Evolutionary conservation across 2,888 invertebrate genomes (phyloP).

Genomic region (Gastrophysa polygoni): DNA sequence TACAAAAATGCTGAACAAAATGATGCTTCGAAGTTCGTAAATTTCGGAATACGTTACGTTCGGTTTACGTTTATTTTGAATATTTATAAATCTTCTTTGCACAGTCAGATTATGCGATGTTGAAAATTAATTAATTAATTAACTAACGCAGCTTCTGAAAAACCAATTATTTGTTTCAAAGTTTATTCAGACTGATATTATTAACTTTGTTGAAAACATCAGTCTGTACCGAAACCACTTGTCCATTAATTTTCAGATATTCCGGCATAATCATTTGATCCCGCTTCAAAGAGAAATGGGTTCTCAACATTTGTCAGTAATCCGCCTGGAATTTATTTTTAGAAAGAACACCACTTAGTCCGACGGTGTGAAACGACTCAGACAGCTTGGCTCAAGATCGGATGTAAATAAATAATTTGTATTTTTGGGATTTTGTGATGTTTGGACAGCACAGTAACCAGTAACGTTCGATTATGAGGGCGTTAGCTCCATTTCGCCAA

Average conservation of each 20-base stretch:
- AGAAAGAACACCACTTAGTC: constrained; percentile 1
- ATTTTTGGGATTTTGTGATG: constrained; percentile 2
- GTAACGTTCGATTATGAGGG: background rate
- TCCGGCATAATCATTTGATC: background rate
- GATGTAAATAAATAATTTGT: constrained; percentile 13
- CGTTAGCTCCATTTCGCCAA: background rate
- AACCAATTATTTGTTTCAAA: too few species aligned
- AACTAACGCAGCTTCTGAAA: too few species aligned
- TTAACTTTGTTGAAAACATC: too few species aligned
- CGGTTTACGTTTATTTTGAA: too few species aligned
- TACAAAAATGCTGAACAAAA: too few species aligned
- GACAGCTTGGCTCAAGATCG: constrained; percentile 21
- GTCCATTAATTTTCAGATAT: background rate
- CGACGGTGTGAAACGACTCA: constrained; percentile 2
- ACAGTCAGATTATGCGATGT: too few species aligned
- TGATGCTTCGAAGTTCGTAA: too few species aligned
- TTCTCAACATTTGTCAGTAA: constrained; percentile 4
- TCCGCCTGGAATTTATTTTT: constrained; percentile 3
- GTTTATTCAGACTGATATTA: too few species aligned
- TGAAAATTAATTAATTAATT: too few species aligned
- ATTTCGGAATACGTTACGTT: too few species aligned
- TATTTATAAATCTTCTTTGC: too few species aligned
- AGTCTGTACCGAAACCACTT: background rate
- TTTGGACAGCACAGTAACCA: background rate
- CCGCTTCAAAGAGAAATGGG: constrained; percentile 3